phyloP scores from a whole-genome alignment of 1,140 invertebrate species.

The Pseudachorutes palmiensis region DNA sequence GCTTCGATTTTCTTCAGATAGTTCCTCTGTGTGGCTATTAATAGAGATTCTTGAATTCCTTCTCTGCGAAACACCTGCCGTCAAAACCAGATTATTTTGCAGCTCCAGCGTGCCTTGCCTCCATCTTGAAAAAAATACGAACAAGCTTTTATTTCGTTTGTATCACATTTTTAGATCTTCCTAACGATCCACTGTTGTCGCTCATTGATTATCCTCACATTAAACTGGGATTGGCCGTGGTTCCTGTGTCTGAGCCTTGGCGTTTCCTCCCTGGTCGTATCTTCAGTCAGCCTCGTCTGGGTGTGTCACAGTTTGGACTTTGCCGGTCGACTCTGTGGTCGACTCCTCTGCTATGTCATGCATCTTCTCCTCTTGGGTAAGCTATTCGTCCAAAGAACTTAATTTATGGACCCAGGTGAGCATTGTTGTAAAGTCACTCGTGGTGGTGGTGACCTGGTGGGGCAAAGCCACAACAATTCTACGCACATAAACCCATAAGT shows the following conservation, averaged over 20 bases:
- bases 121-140: background rate
- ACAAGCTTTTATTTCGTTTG: too few species aligned
- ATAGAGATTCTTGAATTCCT: conserved; percentile 2
- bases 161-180: too few species aligned
- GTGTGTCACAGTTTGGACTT: conserved; percentile 36
- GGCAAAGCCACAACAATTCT: background rate
- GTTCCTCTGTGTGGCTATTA: background rate
- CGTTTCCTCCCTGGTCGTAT: conserved; percentile 33
- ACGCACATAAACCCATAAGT: conserved; percentile 1
- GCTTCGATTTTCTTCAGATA: too few species aligned
- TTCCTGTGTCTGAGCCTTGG: conserved; percentile 18
- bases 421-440: background rate
- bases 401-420: background rate
- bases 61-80: background rate
- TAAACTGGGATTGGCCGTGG: conserved; percentile 26
- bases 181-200: conserved; percentile 30
- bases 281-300: conserved; percentile 37
- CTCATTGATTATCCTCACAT: conserved; percentile 18
- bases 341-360: conserved; percentile 38
- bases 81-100: background rate
- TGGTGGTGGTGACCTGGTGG: background rate
- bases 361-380: conserved; percentile 36
- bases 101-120: background rate
- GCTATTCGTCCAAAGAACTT: background rate
- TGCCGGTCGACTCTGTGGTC: conserved; percentile 35